phyloP scores from a whole-genome alignment of 2,888 invertebrate genomes.

The Cheilosia grossa region DNA sequence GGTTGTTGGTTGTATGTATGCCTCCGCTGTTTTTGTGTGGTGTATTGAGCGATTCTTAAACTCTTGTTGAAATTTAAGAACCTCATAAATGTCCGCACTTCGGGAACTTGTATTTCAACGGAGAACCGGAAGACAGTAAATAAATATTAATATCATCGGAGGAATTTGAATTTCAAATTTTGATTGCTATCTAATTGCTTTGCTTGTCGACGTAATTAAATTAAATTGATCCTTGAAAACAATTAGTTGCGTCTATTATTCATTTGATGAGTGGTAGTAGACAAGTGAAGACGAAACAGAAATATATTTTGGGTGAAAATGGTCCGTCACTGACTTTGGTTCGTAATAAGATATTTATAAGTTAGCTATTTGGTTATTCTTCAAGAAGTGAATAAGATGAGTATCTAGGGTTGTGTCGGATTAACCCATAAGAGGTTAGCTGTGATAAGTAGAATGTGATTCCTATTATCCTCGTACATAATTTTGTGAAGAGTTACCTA shows the following conservation, averaged over 20 bases:
- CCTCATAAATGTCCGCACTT: not conserved
- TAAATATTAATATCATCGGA: slow-evolving; percentile 59
- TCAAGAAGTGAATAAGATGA: not conserved
- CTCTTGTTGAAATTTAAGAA: slow-evolving; percentile 10
- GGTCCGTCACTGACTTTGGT: too few relatives aligned
- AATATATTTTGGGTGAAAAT: not conserved
- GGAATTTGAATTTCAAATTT: slow-evolving; percentile 66
- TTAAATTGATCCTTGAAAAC: slow-evolving; percentile 63
- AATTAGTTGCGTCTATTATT: slow-evolving; percentile 60
- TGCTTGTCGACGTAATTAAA: slow-evolving; percentile 55
- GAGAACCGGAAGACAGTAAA: slow-evolving; percentile 36
- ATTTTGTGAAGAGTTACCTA: too few relatives aligned
- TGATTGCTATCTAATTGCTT: slow-evolving; percentile 61
- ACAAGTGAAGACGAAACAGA: slow-evolving; percentile 26
- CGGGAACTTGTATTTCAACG: slow-evolving; percentile 8
- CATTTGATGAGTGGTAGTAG: slow-evolving; percentile 43
- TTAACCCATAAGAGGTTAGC: too few relatives aligned
- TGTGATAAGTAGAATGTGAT: too few relatives aligned
- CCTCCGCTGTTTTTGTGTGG: not conserved
- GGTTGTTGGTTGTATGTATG: slow-evolving; percentile 1
- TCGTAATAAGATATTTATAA: slow-evolving; percentile 1
- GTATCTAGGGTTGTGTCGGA: too few relatives aligned
- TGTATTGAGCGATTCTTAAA: slow-evolving; percentile 11
- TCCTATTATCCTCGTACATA: too few relatives aligned
- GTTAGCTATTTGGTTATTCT: not conserved